Percentiles rank a stretch among this genome's conserved stretches.
These are phyloP conservation scores for Leucophenga varia DNA, from an alignment of 1,140 invertebrate species.

Conservation along the genomic window DNA sequence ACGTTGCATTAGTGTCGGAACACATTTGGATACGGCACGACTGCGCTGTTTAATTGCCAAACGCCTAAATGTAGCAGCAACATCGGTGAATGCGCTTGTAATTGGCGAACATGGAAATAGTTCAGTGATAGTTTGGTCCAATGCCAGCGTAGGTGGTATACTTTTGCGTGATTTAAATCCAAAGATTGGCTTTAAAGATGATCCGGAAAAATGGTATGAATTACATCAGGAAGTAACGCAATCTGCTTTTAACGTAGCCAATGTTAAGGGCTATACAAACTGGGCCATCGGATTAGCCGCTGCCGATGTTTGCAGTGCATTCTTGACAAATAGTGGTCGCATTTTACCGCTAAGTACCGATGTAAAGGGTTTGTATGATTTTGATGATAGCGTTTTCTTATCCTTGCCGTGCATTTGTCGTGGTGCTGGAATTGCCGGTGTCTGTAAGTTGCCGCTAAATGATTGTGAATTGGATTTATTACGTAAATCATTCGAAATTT, in stretches of 20 bases:
- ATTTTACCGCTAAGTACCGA: conserved; percentile 79
- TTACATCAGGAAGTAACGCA: conserved; percentile 73
- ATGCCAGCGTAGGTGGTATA: conserved; percentile 55
- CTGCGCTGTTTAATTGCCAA: conserved; percentile 82
- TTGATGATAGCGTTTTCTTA: conserved; percentile 77
- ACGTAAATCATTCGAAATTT: conserved; percentile 64
- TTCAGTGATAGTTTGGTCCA: conserved; percentile 86
- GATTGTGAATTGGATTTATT: conserved; percentile 64
- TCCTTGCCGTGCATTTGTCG: conserved; percentile 79
- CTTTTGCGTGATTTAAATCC: conserved; percentile 70
- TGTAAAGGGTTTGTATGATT: conserved; percentile 74
- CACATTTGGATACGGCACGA: conserved; percentile 82
- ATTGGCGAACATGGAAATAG: conserved; percentile 81
- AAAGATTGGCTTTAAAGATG: conserved; percentile 66
- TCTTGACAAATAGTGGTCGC: conserved; percentile 71
- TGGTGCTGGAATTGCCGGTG: conserved; percentile 67
- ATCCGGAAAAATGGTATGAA: conserved; percentile 74
- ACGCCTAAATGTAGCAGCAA: conserved; percentile 71
- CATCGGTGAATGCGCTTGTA: conserved; percentile 80
- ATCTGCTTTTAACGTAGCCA: conserved; percentile 79
- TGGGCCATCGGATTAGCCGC: conserved; percentile 84
- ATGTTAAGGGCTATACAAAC: conserved; percentile 82
- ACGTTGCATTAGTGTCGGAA: conserved; percentile 83
- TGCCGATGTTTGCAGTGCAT: conserved; percentile 67
- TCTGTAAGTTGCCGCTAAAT: conserved; percentile 72